These are phyloP conservation scores for Mantis religiosa DNA, from an alignment of 2,888 invertebrate species.

Conservation along the genomic window DNA sequence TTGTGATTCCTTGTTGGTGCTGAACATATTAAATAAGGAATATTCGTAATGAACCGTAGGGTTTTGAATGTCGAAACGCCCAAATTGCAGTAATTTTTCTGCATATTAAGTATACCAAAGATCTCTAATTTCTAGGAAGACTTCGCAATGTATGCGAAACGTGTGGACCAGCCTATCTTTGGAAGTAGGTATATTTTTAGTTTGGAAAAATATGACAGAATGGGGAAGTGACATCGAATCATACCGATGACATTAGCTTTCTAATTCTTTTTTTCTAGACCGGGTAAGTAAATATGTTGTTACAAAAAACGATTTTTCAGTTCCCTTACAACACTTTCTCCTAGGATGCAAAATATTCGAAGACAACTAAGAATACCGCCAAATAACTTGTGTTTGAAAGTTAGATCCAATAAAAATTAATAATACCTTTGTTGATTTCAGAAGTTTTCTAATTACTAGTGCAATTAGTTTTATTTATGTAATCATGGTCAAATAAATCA, in stretches of 20 bases:
- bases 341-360: background rate
- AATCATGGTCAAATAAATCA: too few relatives aligned
- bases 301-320: background rate
- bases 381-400: too few relatives aligned
- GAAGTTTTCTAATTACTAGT: too few relatives aligned
- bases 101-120: background rate
- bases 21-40: background rate
- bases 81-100: background rate
- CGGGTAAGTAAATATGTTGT: background rate
- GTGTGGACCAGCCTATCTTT: background rate
- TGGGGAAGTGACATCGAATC: background rate
- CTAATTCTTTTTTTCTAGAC: background rate
- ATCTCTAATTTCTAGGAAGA: background rate
- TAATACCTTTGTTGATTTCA: too few relatives aligned
- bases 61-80: background rate
- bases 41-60: background rate
- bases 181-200: background rate
- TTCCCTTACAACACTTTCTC: background rate
- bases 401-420: too few relatives aligned
- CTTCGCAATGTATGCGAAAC: background rate
- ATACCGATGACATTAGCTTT: background rate
- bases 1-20: background rate
- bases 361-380: too few relatives aligned
- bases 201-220: background rate
- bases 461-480: too few relatives aligned